Evolutionary conservation across 1,140 invertebrate species (phyloP).

Genomic region (Drosophila arawakana): DNA sequence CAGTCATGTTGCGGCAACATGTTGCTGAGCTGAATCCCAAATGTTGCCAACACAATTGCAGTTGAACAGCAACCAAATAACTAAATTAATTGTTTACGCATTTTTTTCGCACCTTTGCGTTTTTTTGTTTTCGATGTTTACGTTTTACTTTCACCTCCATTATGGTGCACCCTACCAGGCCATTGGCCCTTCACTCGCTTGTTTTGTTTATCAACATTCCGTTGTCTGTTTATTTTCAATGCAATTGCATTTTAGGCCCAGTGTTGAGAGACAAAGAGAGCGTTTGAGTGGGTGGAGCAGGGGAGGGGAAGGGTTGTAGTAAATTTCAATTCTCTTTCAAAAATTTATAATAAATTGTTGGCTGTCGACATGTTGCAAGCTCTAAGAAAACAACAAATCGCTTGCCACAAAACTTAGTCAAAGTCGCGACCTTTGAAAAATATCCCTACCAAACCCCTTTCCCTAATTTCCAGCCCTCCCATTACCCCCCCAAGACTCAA

Average conservation of each 20-base stretch:
- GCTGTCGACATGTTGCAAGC: slow-evolving; percentile 43
- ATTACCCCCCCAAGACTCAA: slow-evolving; percentile 19
- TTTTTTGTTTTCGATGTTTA: slow-evolving; percentile 50
- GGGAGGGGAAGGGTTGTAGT: not conserved
- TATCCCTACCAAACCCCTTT: slow-evolving; percentile 1
- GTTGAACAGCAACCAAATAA: slow-evolving; percentile 3
- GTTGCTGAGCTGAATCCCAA: slow-evolving; percentile 31
- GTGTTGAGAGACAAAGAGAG: slow-evolving; percentile 55
- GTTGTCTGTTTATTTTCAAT: slow-evolving; percentile 72
- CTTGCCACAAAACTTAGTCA: slow-evolving; percentile 61
- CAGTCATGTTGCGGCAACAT: slow-evolving; percentile 21
- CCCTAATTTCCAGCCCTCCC: not conserved
- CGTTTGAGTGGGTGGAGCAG: not conserved
- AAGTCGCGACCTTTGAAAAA: slow-evolving; percentile 48
- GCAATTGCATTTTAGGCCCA: slow-evolving; percentile 56
- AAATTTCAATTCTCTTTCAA: slow-evolving; percentile 18
- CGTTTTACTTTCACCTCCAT: slow-evolving; percentile 67
- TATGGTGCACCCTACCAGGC: slow-evolving; percentile 12
- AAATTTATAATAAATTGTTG: slow-evolving; percentile 72
- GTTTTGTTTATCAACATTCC: slow-evolving; percentile 79
- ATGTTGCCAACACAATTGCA: slow-evolving; percentile 48
- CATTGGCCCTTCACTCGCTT: slow-evolving; percentile 16
- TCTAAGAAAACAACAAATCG: slow-evolving; percentile 28
- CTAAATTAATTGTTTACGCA: slow-evolving; percentile 55
- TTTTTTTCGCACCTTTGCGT: slow-evolving; percentile 70